These are phyloP conservation scores for Myotis findleyi DNA, from an alignment of 2,797 vertebrate species.

Conservation along the genomic window DNA sequence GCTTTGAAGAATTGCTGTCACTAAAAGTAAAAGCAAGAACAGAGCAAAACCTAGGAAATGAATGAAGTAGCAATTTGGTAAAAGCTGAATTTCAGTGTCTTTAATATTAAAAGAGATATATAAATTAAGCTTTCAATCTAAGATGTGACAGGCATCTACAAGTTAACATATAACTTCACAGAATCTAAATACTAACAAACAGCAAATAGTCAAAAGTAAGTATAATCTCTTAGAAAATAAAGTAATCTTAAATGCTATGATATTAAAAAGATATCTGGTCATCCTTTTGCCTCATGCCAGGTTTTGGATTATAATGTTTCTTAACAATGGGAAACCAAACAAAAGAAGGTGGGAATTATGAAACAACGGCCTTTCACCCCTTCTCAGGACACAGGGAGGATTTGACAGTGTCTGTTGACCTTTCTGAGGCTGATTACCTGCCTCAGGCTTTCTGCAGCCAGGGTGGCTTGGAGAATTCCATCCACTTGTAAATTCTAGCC, in stretches of 20 bases:
- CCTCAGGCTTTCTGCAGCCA: not conserved
- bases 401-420: not conserved
- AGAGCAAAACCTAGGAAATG: not conserved
- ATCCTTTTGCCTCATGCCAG: not conserved
- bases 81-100: not conserved
- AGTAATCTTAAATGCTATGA: not conserved
- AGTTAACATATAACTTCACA: not conserved
- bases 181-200: not conserved
- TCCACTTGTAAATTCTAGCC: not conserved
- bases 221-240: not conserved
- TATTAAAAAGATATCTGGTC: not conserved
- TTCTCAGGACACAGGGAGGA: not conserved
- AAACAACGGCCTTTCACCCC: not conserved
- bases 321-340: not conserved
- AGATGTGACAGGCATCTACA: not conserved
- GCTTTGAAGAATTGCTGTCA: not conserved
- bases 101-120: not conserved
- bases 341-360: not conserved
- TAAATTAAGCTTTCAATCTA: not conserved
- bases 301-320: not conserved
- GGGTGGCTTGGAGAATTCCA: not conserved
- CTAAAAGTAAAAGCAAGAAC: not conserved
- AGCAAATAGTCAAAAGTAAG: not conserved
- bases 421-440: not conserved
- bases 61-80: not conserved